Evolutionary conservation across 2,113 vertebrate genomes (phyloP).

Genomic region (Callithrix jacchus): DNA sequence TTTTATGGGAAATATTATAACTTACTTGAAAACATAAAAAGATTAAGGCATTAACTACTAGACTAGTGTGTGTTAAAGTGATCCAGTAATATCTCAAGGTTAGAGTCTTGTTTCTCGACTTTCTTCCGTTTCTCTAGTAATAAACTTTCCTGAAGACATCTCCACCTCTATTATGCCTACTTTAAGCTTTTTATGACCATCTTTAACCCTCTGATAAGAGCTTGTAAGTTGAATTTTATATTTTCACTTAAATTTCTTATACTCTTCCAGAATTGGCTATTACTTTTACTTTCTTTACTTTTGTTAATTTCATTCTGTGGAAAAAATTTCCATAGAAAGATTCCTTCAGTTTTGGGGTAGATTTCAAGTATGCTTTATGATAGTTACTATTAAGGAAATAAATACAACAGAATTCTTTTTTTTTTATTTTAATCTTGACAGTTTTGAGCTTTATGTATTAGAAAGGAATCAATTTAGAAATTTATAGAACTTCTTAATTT

Average conservation of each 20-base stretch:
- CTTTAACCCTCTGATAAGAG: not conserved
- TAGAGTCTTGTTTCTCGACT: not conserved
- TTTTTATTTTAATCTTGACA: not conserved
- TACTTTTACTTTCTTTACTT: not conserved
- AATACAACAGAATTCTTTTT: not conserved
- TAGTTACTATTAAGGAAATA: not conserved
- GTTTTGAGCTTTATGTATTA: not conserved
- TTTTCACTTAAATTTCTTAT: constrained; percentile 12
- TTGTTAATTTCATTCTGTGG: not conserved
- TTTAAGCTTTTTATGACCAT: not conserved
- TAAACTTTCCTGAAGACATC: not conserved
- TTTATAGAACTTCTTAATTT: constrained; percentile 1
- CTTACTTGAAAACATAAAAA: not conserved
- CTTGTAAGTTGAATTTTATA: not conserved
- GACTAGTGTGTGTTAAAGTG: not conserved
- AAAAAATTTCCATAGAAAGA: not conserved
- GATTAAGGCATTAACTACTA: not conserved
- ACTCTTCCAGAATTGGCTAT: not conserved
- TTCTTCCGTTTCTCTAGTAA: not conserved
- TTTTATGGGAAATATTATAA: not conserved
- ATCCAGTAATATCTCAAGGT: not conserved
- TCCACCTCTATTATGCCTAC: not conserved
- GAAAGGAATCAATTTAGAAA: constrained; percentile 17
- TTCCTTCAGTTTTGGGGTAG: not conserved
- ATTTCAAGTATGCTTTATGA: constrained; percentile 5